Percentiles rank a stretch among this genome's conserved stretches.
These are phyloP conservation scores for Lonchura striata DNA, from an alignment of 2,113 vertebrate genomes.

Conservation along the genomic window DNA sequence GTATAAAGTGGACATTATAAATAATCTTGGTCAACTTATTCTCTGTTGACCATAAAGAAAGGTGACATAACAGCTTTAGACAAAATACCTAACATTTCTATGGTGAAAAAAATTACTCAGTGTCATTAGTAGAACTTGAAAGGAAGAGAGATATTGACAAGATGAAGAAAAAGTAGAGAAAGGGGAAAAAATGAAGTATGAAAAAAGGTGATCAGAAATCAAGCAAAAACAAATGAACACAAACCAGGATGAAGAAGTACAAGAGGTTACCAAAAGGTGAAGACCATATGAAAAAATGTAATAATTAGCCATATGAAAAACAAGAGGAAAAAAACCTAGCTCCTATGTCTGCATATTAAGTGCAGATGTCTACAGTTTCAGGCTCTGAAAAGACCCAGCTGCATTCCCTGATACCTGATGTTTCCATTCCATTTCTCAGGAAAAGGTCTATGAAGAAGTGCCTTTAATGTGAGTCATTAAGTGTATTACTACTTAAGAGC, in stretches of 20 bases:
- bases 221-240: not conserved
- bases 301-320: not conserved
- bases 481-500: not conserved
- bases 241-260: not conserved
- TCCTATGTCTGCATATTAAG: not conserved
- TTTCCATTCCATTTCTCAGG: not conserved
- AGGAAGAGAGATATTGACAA: not conserved
- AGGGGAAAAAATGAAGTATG: not conserved
- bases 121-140: not conserved
- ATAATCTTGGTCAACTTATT: not conserved
- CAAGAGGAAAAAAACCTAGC: not conserved
- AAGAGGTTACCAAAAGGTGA: not conserved
- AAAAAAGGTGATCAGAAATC: not conserved
- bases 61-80: not conserved
- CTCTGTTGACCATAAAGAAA: not conserved
- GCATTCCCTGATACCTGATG: not conserved
- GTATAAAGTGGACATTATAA: not conserved
- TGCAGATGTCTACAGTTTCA: not conserved
- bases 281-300: not conserved
- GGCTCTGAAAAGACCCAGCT: not conserved
- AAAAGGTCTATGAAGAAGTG: not conserved
- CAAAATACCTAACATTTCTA: not conserved
- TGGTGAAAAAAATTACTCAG: not conserved
- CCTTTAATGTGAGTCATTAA: not conserved
- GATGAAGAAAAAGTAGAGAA: not conserved